phyloP scores from a whole-genome alignment of 2,888 invertebrate species.

The Ditula angustiorana region DNA sequence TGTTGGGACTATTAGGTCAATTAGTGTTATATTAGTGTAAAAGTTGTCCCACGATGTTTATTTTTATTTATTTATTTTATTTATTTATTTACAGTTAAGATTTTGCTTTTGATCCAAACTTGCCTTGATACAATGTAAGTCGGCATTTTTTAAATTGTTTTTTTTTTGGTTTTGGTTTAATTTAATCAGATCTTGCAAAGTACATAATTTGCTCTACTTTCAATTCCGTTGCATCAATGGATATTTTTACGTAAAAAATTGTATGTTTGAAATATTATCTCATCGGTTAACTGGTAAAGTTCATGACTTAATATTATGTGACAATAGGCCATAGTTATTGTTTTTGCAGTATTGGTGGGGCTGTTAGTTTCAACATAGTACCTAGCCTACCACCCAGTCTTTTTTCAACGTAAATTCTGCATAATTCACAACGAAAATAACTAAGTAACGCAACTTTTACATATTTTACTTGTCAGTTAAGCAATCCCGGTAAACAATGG shows the following conservation, averaged over 20 bases:
- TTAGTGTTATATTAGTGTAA: too few species aligned
- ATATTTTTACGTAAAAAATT: neutral
- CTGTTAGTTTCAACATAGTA: neutral
- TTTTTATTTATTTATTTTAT: too few species aligned
- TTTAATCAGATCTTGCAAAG: too few species aligned
- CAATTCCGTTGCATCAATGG: neutral
- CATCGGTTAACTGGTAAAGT: neutral
- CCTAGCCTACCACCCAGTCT: neutral
- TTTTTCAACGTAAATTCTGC: constrained; percentile 1
- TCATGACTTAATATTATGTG: neutral
- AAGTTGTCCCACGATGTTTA: too few species aligned
- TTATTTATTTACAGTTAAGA: neutral
- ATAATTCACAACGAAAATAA: constrained; percentile 2
- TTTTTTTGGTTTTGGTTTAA: too few species aligned
- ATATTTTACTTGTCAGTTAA: constrained; percentile 23
- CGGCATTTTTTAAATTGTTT: too few species aligned
- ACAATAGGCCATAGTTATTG: neutral
- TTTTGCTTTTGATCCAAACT: neutral
- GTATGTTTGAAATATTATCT: neutral
- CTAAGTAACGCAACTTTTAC: constrained; percentile 15
- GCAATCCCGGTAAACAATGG: constrained; percentile 33
- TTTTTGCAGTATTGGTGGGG: neutral
- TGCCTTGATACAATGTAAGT: neutral
- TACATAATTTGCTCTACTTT: too few species aligned
- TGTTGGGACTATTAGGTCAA: too few species aligned